Evolutionary conservation across 2,888 invertebrate genomes (phyloP), one percentile per base, ranked within the genome.

Genomic region (Polymixis flavicincta): DNA sequence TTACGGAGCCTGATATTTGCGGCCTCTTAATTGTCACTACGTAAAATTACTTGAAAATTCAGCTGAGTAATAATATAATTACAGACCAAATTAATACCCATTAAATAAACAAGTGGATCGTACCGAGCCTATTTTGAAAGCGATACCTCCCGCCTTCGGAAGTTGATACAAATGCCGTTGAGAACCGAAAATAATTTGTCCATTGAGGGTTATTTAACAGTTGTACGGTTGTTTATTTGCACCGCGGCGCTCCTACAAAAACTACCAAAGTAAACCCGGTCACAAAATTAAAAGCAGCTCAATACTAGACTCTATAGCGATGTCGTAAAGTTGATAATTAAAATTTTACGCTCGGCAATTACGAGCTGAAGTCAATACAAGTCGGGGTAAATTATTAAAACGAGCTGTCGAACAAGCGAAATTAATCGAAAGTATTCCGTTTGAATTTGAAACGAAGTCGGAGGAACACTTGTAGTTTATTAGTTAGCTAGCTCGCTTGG

Each of bases 391-490:
- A 93, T 94, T 92, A 94, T 93, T 94, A 92, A 94, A 93, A 92
- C 92, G 90, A 91, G 90, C 92, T 92, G 92, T 93, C 93, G 92
- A 92, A 93, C 92, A 89, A 91, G 90, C 85, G 85, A 92, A 93
- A 94, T 94, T 94, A 93, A 94, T 94, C 91, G 94, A 93, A 93
- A 93, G 92, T 92, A 94, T 94, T 93, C 90, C 87, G 89, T 92
- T 90, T 89, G 92, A 92, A 93, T 93, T 93, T 88, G 87, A 88
- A 92, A 92, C 87, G 87, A 91, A 88, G 81, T 87, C 78, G 74
- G 76, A 75, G 88, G 75, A 85, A 83, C 81, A 79, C 89, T 90
- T 79, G 85, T 90, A 90, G 89, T 91, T 91, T 89, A 90, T 91
- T 89, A 86, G 87, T 89, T 87, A 85, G 63, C 60, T 64, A 59